Percentiles rank a stretch among this genome's conserved stretches.
These are phyloP conservation scores for Sebastes oblongus DNA, from an alignment of 2,797 vertebrate genomes.

Conservation along the genomic window DNA sequence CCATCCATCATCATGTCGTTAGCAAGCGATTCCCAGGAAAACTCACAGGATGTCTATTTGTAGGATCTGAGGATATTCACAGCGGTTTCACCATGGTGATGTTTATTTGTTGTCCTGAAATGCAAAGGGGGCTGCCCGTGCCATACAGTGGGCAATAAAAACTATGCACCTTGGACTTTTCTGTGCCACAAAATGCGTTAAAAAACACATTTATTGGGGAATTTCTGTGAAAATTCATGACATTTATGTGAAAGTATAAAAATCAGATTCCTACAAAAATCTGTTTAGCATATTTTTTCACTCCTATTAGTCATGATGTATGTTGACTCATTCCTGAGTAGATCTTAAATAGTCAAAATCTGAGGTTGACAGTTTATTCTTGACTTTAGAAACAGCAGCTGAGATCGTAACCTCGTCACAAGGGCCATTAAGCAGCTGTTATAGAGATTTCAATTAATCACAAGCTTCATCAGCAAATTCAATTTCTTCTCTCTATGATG, in stretches of 20 bases:
- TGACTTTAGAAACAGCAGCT: not conserved
- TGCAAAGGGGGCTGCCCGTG: slow-evolving; percentile 22
- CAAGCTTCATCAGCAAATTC: not conserved
- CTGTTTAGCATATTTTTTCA: not conserved
- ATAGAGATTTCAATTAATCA: not conserved
- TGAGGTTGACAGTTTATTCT: not conserved
- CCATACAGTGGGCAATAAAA: slow-evolving; percentile 31
- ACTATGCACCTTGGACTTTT: slow-evolving; percentile 15
- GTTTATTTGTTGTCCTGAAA: slow-evolving; percentile 62
- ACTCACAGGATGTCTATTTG: slow-evolving; percentile 58
- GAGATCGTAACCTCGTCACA: not conserved
- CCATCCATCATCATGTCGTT: slow-evolving; percentile 70
- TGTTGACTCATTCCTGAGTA: not conserved
- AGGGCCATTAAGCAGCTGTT: not conserved
- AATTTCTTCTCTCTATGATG: not conserved
- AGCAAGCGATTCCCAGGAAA: slow-evolving; percentile 56
- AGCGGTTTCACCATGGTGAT: slow-evolving; percentile 55
- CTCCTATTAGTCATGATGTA: not conserved
- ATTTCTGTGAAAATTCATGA: slow-evolving; percentile 9
- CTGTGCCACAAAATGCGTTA: slow-evolving; percentile 11
- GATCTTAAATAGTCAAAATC: not conserved
- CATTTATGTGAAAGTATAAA: slow-evolving; percentile 25
- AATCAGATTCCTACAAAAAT: not conserved
- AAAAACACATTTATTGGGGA: slow-evolving; percentile 23
- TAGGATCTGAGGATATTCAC: slow-evolving; percentile 48